Evolutionary conservation across 1,140 invertebrate genomes (phyloP), one percentile per base, ranked within the genome.

Genomic region (Diorhabda carinulata): DNA sequence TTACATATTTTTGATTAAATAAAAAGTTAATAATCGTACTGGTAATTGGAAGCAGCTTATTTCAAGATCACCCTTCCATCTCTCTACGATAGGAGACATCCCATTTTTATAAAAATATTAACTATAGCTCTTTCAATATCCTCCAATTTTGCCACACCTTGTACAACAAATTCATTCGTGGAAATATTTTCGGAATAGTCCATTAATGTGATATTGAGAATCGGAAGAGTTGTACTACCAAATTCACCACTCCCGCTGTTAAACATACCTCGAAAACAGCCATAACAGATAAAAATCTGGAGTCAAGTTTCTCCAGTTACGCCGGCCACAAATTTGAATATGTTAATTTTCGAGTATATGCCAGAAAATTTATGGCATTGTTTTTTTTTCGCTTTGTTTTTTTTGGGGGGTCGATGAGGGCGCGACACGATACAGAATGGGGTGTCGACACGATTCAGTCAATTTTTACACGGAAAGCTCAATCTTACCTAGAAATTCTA

Each of bases 371-470:
- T 75, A 75, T 73, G 68, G 71, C 69, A 70, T 68, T 71, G 67
- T 43, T 25, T 25, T 25, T 25, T 25, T 25, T 25, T 25, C 25
- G 25, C 25, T 25, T 25, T 25, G 59, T 74, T 73, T 52, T 52
- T 6, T 52, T 70, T 67, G 69, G 71, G 72, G 68, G 70, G 68
- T 70, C 69, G 68, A 67, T 57, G 67, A 74, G 73, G 73, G 70
- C 68, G 69, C 71, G 73, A 74, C 70, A 57, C 68, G 60, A 69
- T 68, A 61, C 69, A n/a, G 71, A 75, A 75, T 75, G 72, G 74
- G 71, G 74, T 75, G 74, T 72, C 69, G 74, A 75, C 74, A 75
- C 74, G 74, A 75, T 58, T 70, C 70, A 70, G 70, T 74, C 73
- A 74, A 72, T 69, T 75, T 72, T 75, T 72, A 75, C 74, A 75